Evolutionary conservation across 2,113 vertebrate species (phyloP).

Genomic region (Morone saxatilis): DNA sequence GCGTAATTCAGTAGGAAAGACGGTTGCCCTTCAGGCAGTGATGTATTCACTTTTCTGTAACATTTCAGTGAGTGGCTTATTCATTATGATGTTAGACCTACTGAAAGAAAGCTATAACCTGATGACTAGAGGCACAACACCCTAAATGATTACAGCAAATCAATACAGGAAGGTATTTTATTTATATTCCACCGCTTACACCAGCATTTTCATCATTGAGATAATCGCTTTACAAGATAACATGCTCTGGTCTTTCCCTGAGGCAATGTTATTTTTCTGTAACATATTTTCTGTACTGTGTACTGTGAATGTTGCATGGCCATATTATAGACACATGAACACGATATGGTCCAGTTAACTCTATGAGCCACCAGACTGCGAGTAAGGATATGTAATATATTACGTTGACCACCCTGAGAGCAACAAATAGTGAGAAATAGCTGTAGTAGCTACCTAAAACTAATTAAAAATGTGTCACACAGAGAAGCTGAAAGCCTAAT

Average conservation of each 20-base stretch:
- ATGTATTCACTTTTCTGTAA: conserved; percentile 13
- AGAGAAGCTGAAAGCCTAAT: background rate
- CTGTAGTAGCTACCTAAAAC: background rate
- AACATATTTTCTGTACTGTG: background rate
- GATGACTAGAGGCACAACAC: background rate
- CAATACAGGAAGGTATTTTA: background rate
- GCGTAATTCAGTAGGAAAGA: conserved; percentile 11
- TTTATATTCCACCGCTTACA: background rate
- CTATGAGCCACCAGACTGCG: background rate
- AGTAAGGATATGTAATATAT: background rate
- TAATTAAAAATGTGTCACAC: background rate
- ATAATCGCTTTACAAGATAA: conserved; percentile 14
- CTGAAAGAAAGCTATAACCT: background rate
- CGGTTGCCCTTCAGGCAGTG: conserved; percentile 9
- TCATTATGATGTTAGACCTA: conserved; percentile 29
- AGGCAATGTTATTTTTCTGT: background rate
- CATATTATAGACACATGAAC: background rate
- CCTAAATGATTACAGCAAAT: conserved; percentile 18
- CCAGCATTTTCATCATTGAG: background rate
- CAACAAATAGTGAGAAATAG: background rate
- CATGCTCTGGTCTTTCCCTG: background rate
- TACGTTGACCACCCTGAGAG: background rate
- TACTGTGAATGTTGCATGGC: background rate
- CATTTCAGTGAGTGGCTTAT: background rate
- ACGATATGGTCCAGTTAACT: background rate